Percentiles rank a stretch among this genome's conserved stretches.
Conservation (phyloP, 1,140 invertebrate species). For the Neuroterus valhalla region DNA sequence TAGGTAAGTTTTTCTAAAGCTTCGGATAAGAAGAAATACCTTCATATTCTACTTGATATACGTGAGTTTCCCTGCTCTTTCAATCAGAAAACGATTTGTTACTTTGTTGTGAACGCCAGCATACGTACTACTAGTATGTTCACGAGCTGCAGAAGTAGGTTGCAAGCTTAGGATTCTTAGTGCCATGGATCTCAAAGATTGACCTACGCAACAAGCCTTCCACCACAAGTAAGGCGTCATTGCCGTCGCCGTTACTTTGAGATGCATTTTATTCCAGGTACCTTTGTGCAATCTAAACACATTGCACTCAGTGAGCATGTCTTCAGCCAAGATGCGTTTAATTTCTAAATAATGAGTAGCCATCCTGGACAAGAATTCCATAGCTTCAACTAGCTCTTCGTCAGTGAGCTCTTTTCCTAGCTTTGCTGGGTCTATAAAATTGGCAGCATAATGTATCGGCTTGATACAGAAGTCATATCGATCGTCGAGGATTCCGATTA, state of each 20-base stretch:
- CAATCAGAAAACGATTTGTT: too few species aligned
- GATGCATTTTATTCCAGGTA: neutral
- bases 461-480: neutral
- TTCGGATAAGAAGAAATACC: too few species aligned
- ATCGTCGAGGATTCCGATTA: neutral
- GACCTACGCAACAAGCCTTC: neutral
- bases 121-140: too few species aligned
- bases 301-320: neutral
- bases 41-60: too few species aligned
- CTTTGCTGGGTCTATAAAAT: neutral
- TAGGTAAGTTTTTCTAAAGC: too few species aligned
- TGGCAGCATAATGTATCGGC: neutral
- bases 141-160: too few species aligned
- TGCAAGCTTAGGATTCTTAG: neutral
- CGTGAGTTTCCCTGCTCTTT: too few species aligned
- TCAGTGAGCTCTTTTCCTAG: neutral
- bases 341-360: neutral
- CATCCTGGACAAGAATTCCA: neutral
- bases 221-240: neutral
- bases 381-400: neutral
- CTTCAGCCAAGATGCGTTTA: neutral
- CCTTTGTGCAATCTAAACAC: neutral
- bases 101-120: too few species aligned
- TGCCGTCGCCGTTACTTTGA: neutral
- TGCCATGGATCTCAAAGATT: neutral